Evolutionary conservation across 2,797 vertebrate species (phyloP).

Genomic region (Falco columbarius): DNA sequence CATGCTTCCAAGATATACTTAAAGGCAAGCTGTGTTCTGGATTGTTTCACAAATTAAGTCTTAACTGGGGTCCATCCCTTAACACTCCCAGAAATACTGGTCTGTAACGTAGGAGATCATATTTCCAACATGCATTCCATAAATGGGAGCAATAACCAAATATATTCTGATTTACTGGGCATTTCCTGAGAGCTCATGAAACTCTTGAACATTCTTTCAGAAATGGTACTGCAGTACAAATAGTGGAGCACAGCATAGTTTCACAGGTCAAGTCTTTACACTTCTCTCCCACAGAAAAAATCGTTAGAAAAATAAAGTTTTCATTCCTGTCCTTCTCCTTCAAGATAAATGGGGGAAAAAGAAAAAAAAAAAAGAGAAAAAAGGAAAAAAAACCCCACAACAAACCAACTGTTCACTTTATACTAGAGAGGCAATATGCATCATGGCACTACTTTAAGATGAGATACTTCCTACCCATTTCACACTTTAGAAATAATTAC

Average conservation of each 20-base stretch:
- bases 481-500: constrained; percentile 68
- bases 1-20: background rate
- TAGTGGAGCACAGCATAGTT: background rate
- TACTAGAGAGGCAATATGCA: constrained; percentile 16
- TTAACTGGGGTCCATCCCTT: background rate
- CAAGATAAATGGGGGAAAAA: background rate
- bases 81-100: background rate
- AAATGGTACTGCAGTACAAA: background rate
- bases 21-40: background rate
- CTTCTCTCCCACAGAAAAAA: constrained; percentile 7
- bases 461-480: constrained; percentile 63
- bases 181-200: background rate
- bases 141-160: background rate
- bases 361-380: background rate
- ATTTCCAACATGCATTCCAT: background rate
- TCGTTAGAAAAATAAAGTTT: constrained; percentile 20
- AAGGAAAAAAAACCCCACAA: background rate
- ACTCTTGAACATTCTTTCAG: background rate
- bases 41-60: background rate
- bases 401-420: background rate
- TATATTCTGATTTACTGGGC: background rate
- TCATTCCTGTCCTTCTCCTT: background rate
- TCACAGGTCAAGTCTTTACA: constrained; percentile 22
- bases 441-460: constrained; percentile 47
- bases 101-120: background rate